These are phyloP conservation scores for Lacerta viridis DNA, from an alignment of 2,797 vertebrate genomes.

Conservation along the genomic window DNA sequence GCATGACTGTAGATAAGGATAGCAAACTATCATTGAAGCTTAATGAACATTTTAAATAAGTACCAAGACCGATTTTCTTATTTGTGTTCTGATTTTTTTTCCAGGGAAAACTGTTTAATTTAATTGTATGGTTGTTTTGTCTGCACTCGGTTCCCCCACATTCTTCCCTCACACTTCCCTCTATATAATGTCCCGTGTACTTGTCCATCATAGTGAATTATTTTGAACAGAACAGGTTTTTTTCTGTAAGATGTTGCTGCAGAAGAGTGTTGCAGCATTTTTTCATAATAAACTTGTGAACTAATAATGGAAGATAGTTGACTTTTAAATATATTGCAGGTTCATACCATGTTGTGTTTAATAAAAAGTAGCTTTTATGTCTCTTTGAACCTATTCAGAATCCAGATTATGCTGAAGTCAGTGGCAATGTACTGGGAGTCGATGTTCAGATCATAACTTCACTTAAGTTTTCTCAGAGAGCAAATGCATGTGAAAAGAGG, in stretches of 20 bases:
- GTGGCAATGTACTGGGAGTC: constrained; percentile 26
- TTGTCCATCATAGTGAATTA: constrained; percentile 83
- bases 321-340: constrained; percentile 84
- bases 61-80: constrained; percentile 82
- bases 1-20: constrained; percentile 92
- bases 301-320: constrained; percentile 84
- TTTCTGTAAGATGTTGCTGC: constrained; percentile 84
- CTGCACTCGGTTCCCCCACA: constrained; percentile 85
- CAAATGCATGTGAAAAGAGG: background rate
- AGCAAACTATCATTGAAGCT: constrained; percentile 87
- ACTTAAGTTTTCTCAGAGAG: background rate
- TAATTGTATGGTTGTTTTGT: constrained; percentile 84
- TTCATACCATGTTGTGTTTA: constrained; percentile 79
- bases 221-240: constrained; percentile 85
- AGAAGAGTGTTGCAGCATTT: constrained; percentile 83
- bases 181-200: constrained; percentile 80
- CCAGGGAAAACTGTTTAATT: constrained; percentile 88
- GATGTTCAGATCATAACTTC: constrained; percentile 30
- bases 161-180: constrained; percentile 56
- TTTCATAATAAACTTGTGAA: constrained; percentile 89
- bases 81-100: constrained; percentile 85
- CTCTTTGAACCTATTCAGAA: constrained; percentile 69
- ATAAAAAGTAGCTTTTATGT: constrained; percentile 75
- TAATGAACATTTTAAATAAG: constrained; percentile 87
- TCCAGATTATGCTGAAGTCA: constrained; percentile 53